A percentile compares a stretch with the other conserved stretches of the same genome.
Evolutionary conservation across 2,113 vertebrate species (phyloP).

Genomic region (Embiotoca jacksoni): DNA sequence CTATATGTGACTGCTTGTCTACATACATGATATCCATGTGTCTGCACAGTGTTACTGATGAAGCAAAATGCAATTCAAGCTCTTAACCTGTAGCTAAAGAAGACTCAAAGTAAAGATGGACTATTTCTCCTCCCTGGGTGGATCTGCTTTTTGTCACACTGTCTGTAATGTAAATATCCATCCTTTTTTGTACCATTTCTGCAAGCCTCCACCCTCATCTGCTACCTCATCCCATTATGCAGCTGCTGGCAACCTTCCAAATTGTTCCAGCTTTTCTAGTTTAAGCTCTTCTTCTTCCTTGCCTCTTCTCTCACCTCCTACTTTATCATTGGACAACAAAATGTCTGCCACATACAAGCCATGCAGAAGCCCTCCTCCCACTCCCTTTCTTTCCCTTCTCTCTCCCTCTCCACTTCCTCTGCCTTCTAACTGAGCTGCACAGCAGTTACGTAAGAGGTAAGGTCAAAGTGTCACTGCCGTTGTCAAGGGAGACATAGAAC

Average conservation of each 20-base stretch:
- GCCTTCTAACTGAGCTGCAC: conserved; percentile 52
- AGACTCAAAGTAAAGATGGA: not conserved
- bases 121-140: not conserved
- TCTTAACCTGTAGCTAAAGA: not conserved
- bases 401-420: conserved; percentile 36
- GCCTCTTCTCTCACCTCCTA: conserved; percentile 48
- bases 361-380: conserved; percentile 21
- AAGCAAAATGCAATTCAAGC: not conserved
- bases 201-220: conserved; percentile 28
- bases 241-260: conserved; percentile 58
- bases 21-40: not conserved
- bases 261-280: conserved; percentile 27
- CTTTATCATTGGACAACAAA: conserved; percentile 69
- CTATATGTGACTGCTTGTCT: not conserved
- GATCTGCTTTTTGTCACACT: conserved; percentile 42
- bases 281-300: conserved; percentile 36
- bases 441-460: conserved; percentile 76
- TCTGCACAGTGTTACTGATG: not conserved
- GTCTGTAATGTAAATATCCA: conserved; percentile 53
- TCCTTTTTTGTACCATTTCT: conserved; percentile 47
- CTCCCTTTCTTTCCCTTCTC: conserved; percentile 12
- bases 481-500: conserved; percentile 78
- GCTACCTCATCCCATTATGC: conserved; percentile 69
- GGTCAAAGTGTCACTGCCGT: conserved; percentile 80
- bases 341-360: conserved; percentile 70